Evolutionary conservation across 2,888 invertebrate species (phyloP).

Genomic region (Alviniconcha strummeri): DNA sequence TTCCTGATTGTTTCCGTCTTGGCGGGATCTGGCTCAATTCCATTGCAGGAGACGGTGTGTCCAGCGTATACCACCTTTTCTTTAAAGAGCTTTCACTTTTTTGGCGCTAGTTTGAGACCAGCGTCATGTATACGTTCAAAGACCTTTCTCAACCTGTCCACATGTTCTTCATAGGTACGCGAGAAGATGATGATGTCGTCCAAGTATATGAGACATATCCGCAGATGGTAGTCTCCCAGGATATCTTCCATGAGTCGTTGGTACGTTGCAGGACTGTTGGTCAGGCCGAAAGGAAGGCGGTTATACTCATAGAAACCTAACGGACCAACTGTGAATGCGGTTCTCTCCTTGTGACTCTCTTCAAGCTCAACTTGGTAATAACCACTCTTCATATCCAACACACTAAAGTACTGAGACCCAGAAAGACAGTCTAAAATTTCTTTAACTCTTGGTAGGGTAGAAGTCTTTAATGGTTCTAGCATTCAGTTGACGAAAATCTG

Average conservation of each 20-base stretch:
- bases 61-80: neutral
- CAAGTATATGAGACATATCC: neutral
- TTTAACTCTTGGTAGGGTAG: constrained; percentile 44
- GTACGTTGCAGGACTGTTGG: constrained; percentile 11
- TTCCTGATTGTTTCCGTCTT: neutral
- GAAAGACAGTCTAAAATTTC: constrained; percentile 40
- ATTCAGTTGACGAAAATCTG: constrained; percentile 42
- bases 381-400: constrained; percentile 39
- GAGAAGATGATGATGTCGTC: neutral
- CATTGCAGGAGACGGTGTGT: constrained; percentile 1
- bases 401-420: constrained; percentile 39
- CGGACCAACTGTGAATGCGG: constrained; percentile 41
- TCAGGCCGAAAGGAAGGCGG: neutral
- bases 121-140: neutral
- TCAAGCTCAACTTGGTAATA: constrained; percentile 39
- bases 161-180: constrained; percentile 23
- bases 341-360: constrained; percentile 40
- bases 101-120: constrained; percentile 4
- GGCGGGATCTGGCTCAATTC: neutral
- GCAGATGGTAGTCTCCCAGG: neutral
- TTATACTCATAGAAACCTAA: constrained; percentile 17
- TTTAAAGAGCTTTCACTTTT: neutral
- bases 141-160: neutral
- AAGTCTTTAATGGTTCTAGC: constrained; percentile 41
- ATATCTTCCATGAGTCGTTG: neutral